Conservation (phyloP, 1,140 invertebrate genomes). For the Palaemon carinicauda region DNA sequence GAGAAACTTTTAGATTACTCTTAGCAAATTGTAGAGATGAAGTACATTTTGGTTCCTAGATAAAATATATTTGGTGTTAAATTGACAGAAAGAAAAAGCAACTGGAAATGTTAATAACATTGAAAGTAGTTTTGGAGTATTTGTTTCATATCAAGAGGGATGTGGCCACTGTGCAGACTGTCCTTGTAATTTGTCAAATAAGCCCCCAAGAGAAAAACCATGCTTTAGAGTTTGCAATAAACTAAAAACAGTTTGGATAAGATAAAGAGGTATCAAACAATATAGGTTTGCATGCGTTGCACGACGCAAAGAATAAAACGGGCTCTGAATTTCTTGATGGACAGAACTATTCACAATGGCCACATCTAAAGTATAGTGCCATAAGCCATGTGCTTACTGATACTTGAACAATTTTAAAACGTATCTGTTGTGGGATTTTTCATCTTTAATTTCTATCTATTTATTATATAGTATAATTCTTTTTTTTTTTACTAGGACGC, state of each 20-base stretch:
- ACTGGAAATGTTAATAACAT: too few relatives aligned
- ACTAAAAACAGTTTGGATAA: too few relatives aligned
- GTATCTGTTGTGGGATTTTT: background rate
- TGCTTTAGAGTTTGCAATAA: too few relatives aligned
- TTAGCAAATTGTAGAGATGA: background rate
- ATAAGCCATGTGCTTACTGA: slow-evolving; percentile 41
- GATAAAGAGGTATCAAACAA: too few relatives aligned
- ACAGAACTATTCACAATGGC: slow-evolving; percentile 25
- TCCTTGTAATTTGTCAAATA: too few relatives aligned
- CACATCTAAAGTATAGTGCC: slow-evolving; percentile 54
- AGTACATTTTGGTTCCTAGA: too few relatives aligned
- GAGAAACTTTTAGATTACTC: background rate
- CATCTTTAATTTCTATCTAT: background rate
- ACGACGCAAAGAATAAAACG: too few relatives aligned
- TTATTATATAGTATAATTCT: slow-evolving; percentile 1
- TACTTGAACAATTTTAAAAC: background rate
- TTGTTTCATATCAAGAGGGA: background rate
- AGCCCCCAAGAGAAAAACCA: too few relatives aligned
- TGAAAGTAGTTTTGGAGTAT: too few relatives aligned
- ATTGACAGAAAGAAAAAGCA: too few relatives aligned
- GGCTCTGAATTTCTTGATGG: background rate
- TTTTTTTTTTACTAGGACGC: background rate
- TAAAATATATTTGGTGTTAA: too few relatives aligned
- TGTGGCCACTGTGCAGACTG: background rate
- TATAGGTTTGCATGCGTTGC: too few relatives aligned